Evolutionary conservation across 2,888 invertebrate genomes (phyloP), one percentile per base, ranked within the genome.

Genomic region (Leptothorax acervorum): DNA sequence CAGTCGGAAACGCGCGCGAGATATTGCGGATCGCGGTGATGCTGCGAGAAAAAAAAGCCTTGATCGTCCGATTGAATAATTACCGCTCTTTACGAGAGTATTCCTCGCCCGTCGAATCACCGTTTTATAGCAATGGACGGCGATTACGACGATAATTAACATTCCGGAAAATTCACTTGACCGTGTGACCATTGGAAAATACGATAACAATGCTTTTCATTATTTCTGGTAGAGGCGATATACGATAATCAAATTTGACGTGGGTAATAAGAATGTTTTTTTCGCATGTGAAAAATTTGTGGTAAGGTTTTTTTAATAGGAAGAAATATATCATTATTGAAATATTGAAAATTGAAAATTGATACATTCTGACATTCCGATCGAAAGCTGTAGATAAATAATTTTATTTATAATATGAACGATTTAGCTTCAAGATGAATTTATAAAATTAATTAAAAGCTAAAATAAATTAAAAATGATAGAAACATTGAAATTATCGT

Each of bases 61-160:
- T 6, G 12, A 76, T 76, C 12, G 5, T 9, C 11, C 23, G 51
- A 81, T 81, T 68, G 48, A 81, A 81, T 62, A 70, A 70, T 70
- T 62, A 81, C 8, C 28, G 23, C 12, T 66, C 39, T 71, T 71
- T 23, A 35, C 48, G 71, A 62, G 45, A 62, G 45, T 18, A 39
- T 18, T 8, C 28, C 70, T 60, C 39, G 45, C n/a, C 2, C 39
- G 5, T 18, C 23, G 6, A 48, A 79, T 79, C 68, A 31, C 23
- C 55, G 12, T 60, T 79, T 79, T 70, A 71, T 18, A 28, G 8
- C 45, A 39, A 62, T 35, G 23, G 23, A 57, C 23, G 39, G 48
- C 23, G 48, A 70, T 66, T 12, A 57, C 31, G 31, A 31, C 15
- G 48, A 78, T 55, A n/a, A 9, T 78, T 48, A 70, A 70, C 79